Base-by-base conservation (phyloP, 1,140 invertebrate genomes). In the Parasteatoda tepidariorum region DNA sequence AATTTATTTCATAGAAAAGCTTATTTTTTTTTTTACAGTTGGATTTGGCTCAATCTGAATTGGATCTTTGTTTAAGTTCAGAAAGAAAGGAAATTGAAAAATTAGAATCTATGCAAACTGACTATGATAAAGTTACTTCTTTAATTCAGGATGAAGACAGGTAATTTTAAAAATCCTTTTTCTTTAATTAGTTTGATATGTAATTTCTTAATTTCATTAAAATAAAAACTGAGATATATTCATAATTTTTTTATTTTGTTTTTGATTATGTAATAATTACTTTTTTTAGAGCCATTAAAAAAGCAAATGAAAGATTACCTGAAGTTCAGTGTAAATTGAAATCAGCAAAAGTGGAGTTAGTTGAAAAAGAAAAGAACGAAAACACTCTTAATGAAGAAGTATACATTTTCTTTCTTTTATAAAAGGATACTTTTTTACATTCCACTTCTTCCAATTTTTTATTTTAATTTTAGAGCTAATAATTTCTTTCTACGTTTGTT, bases 41-140 rank as follows among this genome's bases (percentile, higher is more conserved):
- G 74, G 92, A 94, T 85, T 89, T 98, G 24, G 93, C 94, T 0
- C 92, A 97, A 86, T 94, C 93, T 0, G 93, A 97, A 88, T 88
- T 98, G 3, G 94, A 97, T 87, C 91, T 97, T n/a, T 95, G 94
- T 79, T 90, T 93, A 38, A 95, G 93, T 61, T 93, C 92, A 34
- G 95, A 97, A 87, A 90, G 92, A 57, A 93, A 91, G 0, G 95
- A 97, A 88, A 92, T 92, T 71, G 90, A 91, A 7, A 96, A 95
- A 86, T 90, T 96, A 4, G 90, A 93, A 83, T 90, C 92, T 4
- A 87, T 95, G 22, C 89, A 91, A 78, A 86, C 86, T n/a, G 89
- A 90, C 66, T 86, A 87, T 59, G 82, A 87, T 33, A 86, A 87
- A 13, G 90, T 89, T 9, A 88, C 91, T 83, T 89, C 89, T 55